Evolutionary conservation across 2,888 invertebrate genomes (phyloP).

Genomic region (Lycophotia porphyrea): DNA sequence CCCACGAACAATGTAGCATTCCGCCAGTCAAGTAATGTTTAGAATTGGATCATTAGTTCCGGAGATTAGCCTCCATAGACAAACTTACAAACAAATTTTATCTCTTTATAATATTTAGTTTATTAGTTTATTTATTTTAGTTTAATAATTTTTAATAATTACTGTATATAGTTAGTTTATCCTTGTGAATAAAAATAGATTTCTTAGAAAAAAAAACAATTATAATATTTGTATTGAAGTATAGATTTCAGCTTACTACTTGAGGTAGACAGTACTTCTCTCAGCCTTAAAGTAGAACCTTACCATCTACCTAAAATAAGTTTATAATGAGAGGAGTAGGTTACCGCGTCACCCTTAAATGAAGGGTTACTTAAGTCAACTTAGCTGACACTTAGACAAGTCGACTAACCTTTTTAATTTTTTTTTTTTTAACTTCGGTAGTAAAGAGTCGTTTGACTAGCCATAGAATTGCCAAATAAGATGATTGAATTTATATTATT

Average conservation of each 20-base stretch:
- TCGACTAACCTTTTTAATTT: slow-evolving; percentile 12
- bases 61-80: too few species aligned
- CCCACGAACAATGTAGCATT: too few species aligned
- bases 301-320: not conserved
- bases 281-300: not conserved
- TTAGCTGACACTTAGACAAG: slow-evolving; percentile 13
- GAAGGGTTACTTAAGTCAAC: slow-evolving; percentile 42
- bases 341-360: slow-evolving; percentile 23
- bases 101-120: too few species aligned
- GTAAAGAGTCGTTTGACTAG: not conserved
- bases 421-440: not conserved
- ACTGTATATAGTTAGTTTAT: too few species aligned
- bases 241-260: not conserved
- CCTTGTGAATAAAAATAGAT: too few species aligned
- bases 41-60: too few species aligned
- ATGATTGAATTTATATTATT: not conserved
- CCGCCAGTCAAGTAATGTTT: too few species aligned
- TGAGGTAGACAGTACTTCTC: not conserved
- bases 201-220: too few species aligned
- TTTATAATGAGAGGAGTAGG: slow-evolving; percentile 31
- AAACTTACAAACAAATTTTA: too few species aligned
- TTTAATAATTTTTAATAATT: too few species aligned
- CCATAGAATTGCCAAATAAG: not conserved
- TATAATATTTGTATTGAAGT: too few species aligned
- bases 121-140: too few species aligned